phyloP scores from a whole-genome alignment of 2,797 vertebrate genomes.

The Hypotaenidia okinawae region DNA sequence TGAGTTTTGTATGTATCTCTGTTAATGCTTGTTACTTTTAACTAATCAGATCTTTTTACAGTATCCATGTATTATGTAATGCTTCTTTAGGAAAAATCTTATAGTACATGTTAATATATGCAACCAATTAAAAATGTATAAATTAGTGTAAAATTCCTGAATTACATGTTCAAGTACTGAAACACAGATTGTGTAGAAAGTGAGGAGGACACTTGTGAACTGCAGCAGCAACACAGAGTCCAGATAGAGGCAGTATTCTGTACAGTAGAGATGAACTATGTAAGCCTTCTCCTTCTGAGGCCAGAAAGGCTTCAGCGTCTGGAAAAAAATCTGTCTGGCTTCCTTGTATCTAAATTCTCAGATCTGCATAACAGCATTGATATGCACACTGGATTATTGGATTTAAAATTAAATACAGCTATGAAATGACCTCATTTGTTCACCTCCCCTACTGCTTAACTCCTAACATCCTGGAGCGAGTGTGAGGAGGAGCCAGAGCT shows the following conservation, averaged over 20 bases:
- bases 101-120: conserved; percentile 88
- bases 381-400: conserved; percentile 78
- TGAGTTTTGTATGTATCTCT: conserved; percentile 86
- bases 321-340: conserved; percentile 64
- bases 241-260: conserved; percentile 78
- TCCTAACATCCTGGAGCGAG: conserved; percentile 38
- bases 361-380: conserved; percentile 71
- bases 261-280: conserved; percentile 76
- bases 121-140: conserved; percentile 87
- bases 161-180: conserved; percentile 79
- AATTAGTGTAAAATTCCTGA: conserved; percentile 84
- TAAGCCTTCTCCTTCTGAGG: conserved; percentile 71
- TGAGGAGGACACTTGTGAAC: conserved; percentile 74
- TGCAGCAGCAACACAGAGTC: conserved; percentile 60
- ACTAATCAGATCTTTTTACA: conserved; percentile 91
- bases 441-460: conserved; percentile 61
- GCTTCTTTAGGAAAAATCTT: conserved; percentile 85
- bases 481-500: conserved; percentile 60
- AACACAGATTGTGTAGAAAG: conserved; percentile 76
- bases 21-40: conserved; percentile 91
- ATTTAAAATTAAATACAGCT: conserved; percentile 75
- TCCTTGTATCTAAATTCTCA: conserved; percentile 74
- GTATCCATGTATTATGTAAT: conserved; percentile 90
- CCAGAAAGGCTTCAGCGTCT: conserved; percentile 74
- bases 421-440: conserved; percentile 68